A percentile compares a stretch with the other conserved stretches of the same genome.
These are phyloP conservation scores for Tachysurus fulvidraco DNA, from an alignment of 2,113 vertebrate genomes.

Conservation along the genomic window DNA sequence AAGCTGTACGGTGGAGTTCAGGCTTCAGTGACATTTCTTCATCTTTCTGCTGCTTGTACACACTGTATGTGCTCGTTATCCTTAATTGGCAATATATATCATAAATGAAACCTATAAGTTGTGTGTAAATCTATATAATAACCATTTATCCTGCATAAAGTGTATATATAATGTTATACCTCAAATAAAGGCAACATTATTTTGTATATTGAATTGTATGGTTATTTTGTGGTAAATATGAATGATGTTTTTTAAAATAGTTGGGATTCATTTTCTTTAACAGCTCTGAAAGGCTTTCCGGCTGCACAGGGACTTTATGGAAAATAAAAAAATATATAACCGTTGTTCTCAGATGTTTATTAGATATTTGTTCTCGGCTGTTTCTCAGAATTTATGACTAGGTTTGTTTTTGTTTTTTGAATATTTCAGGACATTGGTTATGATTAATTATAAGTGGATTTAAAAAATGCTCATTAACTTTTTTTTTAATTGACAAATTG, in stretches of 20 bases:
- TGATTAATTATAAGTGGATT: too few relatives aligned
- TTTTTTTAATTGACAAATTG: too few relatives aligned
- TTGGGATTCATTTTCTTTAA: not conserved
- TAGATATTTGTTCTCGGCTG: not conserved
- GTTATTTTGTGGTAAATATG: not conserved
- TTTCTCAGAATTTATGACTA: not conserved
- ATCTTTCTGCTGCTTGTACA: not conserved
- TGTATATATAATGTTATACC: not conserved
- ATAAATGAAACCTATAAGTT: not conserved
- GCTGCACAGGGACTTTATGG: not conserved
- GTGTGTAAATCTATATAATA: not conserved
- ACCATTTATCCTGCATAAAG: not conserved
- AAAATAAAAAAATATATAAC: too few relatives aligned
- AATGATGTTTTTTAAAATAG: not conserved
- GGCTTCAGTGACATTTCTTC: not conserved
- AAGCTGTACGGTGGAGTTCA: not conserved
- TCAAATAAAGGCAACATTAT: conserved; percentile 13
- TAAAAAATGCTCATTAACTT: too few relatives aligned
- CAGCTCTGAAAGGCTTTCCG: not conserved
- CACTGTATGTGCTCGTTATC: not conserved
- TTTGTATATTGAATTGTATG: not conserved
- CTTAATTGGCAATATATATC: not conserved
- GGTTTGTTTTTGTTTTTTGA: too few relatives aligned
- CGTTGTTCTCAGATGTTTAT: not conserved
- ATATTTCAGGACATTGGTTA: too few relatives aligned